Evolutionary conservation across 2,113 vertebrate genomes (phyloP).

Genomic region (Puffinus mauretanicus): DNA sequence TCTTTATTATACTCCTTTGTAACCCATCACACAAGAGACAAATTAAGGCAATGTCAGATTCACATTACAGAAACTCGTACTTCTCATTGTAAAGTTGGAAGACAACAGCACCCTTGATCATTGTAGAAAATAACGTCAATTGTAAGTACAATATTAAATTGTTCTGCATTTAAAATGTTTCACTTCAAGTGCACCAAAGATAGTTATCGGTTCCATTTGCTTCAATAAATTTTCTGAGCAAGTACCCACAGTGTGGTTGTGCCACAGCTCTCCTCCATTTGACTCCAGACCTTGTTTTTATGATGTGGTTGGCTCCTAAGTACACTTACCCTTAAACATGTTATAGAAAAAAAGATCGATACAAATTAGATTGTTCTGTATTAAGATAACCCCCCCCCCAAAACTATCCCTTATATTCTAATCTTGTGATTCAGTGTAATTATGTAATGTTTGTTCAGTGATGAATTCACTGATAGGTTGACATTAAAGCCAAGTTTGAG

Average conservation of each 20-base stretch:
- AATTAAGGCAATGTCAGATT: not conserved
- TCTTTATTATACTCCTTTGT: not conserved
- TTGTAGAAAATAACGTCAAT: not conserved
- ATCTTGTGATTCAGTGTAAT: slow-evolving; percentile 58
- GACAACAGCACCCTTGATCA: not conserved
- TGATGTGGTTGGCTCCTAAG: slow-evolving; percentile 25
- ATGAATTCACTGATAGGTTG: slow-evolving; percentile 46
- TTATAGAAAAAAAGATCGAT: slow-evolving; percentile 59
- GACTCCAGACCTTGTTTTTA: slow-evolving; percentile 12
- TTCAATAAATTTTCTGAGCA: not conserved
- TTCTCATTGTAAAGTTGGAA: not conserved
- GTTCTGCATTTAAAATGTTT: not conserved
- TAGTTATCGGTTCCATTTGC: not conserved
- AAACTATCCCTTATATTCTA: slow-evolving; percentile 38
- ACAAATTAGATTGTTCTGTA: slow-evolving; percentile 48
- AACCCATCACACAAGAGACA: not conserved
- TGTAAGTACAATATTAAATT: not conserved
- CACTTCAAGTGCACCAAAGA: not conserved
- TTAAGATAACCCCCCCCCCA: slow-evolving; percentile 18
- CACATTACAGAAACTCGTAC: not conserved
- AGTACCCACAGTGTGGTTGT: not conserved
- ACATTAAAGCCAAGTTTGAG: slow-evolving; percentile 61
- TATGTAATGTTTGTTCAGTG: slow-evolving; percentile 48
- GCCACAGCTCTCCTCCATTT: not conserved
- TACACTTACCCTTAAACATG: slow-evolving; percentile 15